Base-by-base conservation (phyloP, 2,888 invertebrate species). In the Nemotelus pantherinus region DNA sequence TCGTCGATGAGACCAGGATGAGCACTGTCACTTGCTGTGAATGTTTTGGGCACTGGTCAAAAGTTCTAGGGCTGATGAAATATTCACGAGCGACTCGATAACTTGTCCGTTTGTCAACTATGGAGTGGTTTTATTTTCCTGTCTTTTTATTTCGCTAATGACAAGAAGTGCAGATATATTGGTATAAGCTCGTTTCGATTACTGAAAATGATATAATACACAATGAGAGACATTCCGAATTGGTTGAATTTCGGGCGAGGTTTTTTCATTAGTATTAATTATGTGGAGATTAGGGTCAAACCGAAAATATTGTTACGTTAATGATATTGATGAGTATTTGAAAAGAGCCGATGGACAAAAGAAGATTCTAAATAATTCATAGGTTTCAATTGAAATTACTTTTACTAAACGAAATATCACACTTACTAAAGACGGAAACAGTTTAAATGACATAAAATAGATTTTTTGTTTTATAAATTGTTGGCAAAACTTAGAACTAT, bases 31-130 rank as follows among this genome's bases (percentile, higher is more conserved):
- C 68, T 75, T 78, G 48, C 70, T 57, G 43, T 76, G 68, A 67
- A 57, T 78, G 68, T 78, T 75, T 60, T 67, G 75, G 74, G 77
- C 78, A 68, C n/a, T 78, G 78, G 75, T 75, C 78, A 78, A 78
- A 77, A 75, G 75, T 75, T 78, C 60, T 70, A 45, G 60, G 43
- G 57, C 67, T 63, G 7, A 78, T 75, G 43, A 78, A 78, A 78
- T 75, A 78, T 75, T 78, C 75, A 75, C n/a, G 10, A 55, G 48
- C 39, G 45, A 68, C 75, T 78, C 78, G 78, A 78, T 78, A 74
- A 60, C 60, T 48, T 68, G 60, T 75, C 60, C 60, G 65, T 78
- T 65, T 70, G 4, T 53, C 53, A 70, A 55, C 43, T 43, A n/a
- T 55, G 41, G 70, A 43, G 55, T 47, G 70, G 70, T 47, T 70